Conservation (phyloP, 2,888 invertebrate species). For the Margaritifera margaritifera region DNA sequence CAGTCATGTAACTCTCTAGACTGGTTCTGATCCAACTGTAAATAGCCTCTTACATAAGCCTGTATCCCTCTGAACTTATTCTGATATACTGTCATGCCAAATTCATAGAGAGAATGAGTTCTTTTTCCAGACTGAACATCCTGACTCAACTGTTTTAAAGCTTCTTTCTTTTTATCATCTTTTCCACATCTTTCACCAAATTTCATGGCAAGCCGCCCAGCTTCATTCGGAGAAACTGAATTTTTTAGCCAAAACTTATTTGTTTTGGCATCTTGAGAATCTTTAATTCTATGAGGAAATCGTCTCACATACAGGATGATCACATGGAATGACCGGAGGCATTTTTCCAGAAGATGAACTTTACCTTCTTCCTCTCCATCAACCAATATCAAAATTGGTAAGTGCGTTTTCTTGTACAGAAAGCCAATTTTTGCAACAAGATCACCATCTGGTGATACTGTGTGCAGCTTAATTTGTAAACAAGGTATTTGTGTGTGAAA, state of each 20-base stretch:
- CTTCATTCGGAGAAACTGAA: slow-evolving; percentile 31
- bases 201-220: slow-evolving; percentile 22
- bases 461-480: slow-evolving; percentile 19
- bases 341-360: slow-evolving; percentile 16
- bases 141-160: slow-evolving; percentile 4
- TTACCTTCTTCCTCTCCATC: slow-evolving; percentile 43
- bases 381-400: slow-evolving; percentile 34
- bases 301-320: slow-evolving; percentile 41
- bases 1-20: background rate
- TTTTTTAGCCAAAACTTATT: slow-evolving; percentile 25
- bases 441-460: slow-evolving; percentile 16
- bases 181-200: slow-evolving; percentile 17
- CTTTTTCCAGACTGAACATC: background rate
- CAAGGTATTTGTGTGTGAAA: slow-evolving; percentile 22
- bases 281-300: slow-evolving; percentile 23
- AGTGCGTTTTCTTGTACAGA: slow-evolving; percentile 30
- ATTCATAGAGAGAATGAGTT: slow-evolving; percentile 10
- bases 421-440: slow-evolving; percentile 25
- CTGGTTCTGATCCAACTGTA: background rate
- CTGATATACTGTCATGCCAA: slow-evolving; percentile 13
- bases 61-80: slow-evolving; percentile 11
- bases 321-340: slow-evolving; percentile 7
- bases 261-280: background rate
- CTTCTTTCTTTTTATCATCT: slow-evolving; percentile 4
- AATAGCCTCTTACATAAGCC: slow-evolving; percentile 13